These are phyloP conservation scores for Calliopum simillimum DNA, from an alignment of 2,888 invertebrate species.

Conservation along the genomic window DNA sequence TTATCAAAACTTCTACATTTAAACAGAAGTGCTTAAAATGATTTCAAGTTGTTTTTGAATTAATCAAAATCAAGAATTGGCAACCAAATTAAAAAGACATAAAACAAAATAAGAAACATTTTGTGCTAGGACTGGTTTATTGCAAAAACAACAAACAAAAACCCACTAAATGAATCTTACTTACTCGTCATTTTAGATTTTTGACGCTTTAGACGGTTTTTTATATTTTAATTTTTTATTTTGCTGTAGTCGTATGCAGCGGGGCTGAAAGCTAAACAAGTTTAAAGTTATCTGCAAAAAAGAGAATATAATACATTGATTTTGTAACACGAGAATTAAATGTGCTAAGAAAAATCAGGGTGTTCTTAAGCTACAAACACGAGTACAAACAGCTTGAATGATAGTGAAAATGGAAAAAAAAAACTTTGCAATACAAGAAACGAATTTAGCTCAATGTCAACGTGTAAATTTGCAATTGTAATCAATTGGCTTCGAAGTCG, in stretches of 20 bases:
- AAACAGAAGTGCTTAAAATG: not conserved
- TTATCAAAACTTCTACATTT: not conserved
- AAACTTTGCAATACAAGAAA: not conserved
- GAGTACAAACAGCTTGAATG: not conserved
- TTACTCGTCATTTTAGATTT: slow-evolving; percentile 26
- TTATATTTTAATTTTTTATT: not conserved
- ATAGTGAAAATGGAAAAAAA: too few relatives aligned
- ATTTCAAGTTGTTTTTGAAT: not conserved
- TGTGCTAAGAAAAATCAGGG: too few relatives aligned
- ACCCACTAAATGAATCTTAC: slow-evolving; percentile 5
- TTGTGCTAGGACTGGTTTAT: too few relatives aligned
- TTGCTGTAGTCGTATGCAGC: too few relatives aligned
- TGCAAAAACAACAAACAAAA: slow-evolving; percentile 1
- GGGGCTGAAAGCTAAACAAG: not conserved
- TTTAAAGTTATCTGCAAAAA: slow-evolving; percentile 17
- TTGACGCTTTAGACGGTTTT: not conserved
- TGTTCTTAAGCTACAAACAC: not conserved
- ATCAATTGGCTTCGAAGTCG: not conserved
- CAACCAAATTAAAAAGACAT: not conserved
- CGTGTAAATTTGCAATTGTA: slow-evolving; percentile 25
- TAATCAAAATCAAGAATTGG: not conserved
- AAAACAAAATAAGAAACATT: not conserved
- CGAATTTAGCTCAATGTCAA: slow-evolving; percentile 45
- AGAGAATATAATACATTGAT: slow-evolving; percentile 15
- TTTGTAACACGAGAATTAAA: not conserved